These are phyloP conservation scores for Mallateleia sp. DNA, from an alignment of 2,888 invertebrate genomes.

Conservation along the genomic window DNA sequence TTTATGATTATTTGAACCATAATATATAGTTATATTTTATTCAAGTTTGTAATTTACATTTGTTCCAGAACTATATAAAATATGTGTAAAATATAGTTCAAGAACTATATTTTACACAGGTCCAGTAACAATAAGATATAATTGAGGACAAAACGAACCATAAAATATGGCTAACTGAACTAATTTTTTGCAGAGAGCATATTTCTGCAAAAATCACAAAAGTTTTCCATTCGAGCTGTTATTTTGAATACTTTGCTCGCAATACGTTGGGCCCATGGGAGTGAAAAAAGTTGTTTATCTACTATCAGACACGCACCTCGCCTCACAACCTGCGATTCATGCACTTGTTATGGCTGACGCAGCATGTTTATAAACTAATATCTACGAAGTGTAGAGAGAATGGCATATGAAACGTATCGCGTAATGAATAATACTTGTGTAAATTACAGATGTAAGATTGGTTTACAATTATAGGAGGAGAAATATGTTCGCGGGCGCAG, in stretches of 20 bases:
- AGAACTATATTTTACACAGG: no score
- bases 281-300: conserved; percentile 70
- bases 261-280: conserved; percentile 30
- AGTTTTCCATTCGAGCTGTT: conserved; percentile 29
- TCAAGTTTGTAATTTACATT: no score
- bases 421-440: conserved; percentile 69
- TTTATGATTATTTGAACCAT: no score
- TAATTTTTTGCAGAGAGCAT: no score
- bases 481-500: conserved; percentile 13
- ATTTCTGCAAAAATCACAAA: no score
- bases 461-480: conserved; percentile 37
- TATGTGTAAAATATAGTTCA: no score
- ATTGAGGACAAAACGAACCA: no score
- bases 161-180: no score
- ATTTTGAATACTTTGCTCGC: conserved; percentile 25
- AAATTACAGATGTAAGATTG: conserved; percentile 71
- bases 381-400: conserved; percentile 43
- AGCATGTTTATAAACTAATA: conserved; percentile 75
- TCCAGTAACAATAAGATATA: no score
- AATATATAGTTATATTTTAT: no score
- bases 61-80: no score
- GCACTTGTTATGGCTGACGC: conserved; percentile 74
- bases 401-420: conserved; percentile 63
- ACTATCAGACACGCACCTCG: conserved; percentile 70
- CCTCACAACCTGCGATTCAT: conserved; percentile 63